Conservation (phyloP, 2,797 vertebrate genomes). For the Oreonectes daqikongensis region DNA sequence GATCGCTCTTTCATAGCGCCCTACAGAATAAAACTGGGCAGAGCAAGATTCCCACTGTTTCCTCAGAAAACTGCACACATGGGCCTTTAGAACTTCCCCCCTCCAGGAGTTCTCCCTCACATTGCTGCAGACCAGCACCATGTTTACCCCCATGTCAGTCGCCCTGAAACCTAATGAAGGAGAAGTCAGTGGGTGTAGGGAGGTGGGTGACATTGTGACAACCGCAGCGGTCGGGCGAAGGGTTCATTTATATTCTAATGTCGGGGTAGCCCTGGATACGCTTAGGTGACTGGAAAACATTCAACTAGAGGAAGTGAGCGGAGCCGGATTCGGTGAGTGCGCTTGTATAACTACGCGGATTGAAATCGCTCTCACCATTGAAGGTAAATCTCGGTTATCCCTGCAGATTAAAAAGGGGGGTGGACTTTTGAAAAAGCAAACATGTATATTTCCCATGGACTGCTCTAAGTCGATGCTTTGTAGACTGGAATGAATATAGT, state of each 20-base stretch:
- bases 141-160: slow-evolving; percentile 83
- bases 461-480: slow-evolving; percentile 35
- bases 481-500: slow-evolving; percentile 47
- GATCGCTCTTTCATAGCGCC: slow-evolving; percentile 67
- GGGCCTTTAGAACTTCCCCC: slow-evolving; percentile 48
- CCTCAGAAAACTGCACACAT: slow-evolving; percentile 51
- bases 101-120: slow-evolving; percentile 48
- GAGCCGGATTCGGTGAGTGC: slow-evolving; percentile 71
- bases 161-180: slow-evolving; percentile 72
- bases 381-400: slow-evolving; percentile 72
- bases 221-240: slow-evolving; percentile 63
- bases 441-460: slow-evolving; percentile 43
- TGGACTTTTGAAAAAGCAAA: slow-evolving; percentile 35
- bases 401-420: slow-evolving; percentile 34
- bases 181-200: slow-evolving; percentile 77
- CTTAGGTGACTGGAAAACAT: slow-evolving; percentile 87
- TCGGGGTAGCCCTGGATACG: slow-evolving; percentile 90
- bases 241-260: slow-evolving; percentile 86
- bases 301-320: slow-evolving; percentile 80
- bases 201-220: slow-evolving; percentile 71
- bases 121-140: slow-evolving; percentile 54
- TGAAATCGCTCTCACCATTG: slow-evolving; percentile 64
- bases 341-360: slow-evolving; percentile 72
- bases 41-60: slow-evolving; percentile 59
- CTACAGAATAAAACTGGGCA: slow-evolving; percentile 52